Conservation (phyloP, 2,113 vertebrate species). For the Bothrops jararaca region DNA sequence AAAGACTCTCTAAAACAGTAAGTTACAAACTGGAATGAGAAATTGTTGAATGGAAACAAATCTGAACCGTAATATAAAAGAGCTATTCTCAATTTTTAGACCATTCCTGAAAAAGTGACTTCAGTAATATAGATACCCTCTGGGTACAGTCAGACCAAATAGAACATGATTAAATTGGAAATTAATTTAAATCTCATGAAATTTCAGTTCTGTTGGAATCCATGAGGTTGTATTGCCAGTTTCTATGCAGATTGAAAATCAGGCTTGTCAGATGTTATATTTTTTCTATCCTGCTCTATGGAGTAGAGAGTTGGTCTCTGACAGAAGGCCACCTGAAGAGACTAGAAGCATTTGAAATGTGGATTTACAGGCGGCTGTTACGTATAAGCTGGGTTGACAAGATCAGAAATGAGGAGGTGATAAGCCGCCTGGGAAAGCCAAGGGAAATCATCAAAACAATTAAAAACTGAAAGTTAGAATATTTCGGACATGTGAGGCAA, state of each 20-base stretch:
- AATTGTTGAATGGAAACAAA: background rate
- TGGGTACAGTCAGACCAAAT: background rate
- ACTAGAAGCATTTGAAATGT: too few relatives aligned
- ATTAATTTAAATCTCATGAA: background rate
- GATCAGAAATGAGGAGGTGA: too few relatives aligned
- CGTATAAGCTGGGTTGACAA: too few relatives aligned
- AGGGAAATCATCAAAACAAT: too few relatives aligned
- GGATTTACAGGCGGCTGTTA: too few relatives aligned
- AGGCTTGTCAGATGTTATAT: too few relatives aligned
- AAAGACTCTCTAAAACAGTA: background rate
- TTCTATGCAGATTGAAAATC: background rate
- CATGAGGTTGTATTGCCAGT: background rate
- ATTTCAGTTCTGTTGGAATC: background rate
- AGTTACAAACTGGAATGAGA: background rate
- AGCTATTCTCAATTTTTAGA: background rate
- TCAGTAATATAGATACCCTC: background rate
- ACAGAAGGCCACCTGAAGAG: too few relatives aligned
- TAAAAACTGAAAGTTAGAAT: too few relatives aligned
- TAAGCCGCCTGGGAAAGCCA: too few relatives aligned
- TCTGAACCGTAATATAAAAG: background rate
- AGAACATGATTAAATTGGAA: background rate
- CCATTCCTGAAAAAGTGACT: background rate
- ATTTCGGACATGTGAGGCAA: too few relatives aligned
- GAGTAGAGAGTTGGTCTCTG: too few relatives aligned
- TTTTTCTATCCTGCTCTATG: too few relatives aligned